A percentile compares a stretch with the other conserved stretches of the same genome.
Conservation (phyloP, 2,888 invertebrate genomes). For the Serripes groenlandicus region DNA sequence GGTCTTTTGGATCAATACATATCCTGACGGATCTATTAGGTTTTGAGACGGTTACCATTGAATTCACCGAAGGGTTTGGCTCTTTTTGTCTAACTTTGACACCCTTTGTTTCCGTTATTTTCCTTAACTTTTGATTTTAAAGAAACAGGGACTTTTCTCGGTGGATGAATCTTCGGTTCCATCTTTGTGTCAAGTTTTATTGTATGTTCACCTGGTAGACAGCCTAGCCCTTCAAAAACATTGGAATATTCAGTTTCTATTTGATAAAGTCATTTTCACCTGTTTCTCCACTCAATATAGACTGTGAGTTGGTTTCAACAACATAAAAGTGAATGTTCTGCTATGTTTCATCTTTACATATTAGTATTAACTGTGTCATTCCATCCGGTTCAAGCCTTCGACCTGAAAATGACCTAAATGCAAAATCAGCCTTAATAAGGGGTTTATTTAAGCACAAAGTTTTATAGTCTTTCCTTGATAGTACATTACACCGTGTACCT, state of each 20-base stretch:
- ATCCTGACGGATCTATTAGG: conserved; percentile 32
- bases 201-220: background rate
- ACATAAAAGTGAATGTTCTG: too few relatives aligned
- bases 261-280: background rate
- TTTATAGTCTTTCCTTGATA: too few relatives aligned
- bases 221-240: background rate
- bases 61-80: too few relatives aligned
- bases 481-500: too few relatives aligned
- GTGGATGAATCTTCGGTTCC: background rate
- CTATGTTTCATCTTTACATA: too few relatives aligned
- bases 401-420: too few relatives aligned
- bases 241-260: background rate
- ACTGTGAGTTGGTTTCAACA: background rate
- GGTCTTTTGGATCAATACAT: conserved; percentile 53
- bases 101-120: conserved; percentile 35
- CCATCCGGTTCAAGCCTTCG: too few relatives aligned
- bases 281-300: background rate
- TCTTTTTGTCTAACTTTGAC: conserved; percentile 44
- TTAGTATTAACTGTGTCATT: too few relatives aligned
- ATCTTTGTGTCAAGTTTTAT: too few relatives aligned
- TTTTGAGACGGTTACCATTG: conserved; percentile 50
- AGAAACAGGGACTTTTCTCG: background rate
- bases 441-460: too few relatives aligned
- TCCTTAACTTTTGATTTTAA: conserved; percentile 35
- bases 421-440: too few relatives aligned